phyloP scores from a whole-genome alignment of 2,888 invertebrate species.

The Pterostichus madidus region DNA sequence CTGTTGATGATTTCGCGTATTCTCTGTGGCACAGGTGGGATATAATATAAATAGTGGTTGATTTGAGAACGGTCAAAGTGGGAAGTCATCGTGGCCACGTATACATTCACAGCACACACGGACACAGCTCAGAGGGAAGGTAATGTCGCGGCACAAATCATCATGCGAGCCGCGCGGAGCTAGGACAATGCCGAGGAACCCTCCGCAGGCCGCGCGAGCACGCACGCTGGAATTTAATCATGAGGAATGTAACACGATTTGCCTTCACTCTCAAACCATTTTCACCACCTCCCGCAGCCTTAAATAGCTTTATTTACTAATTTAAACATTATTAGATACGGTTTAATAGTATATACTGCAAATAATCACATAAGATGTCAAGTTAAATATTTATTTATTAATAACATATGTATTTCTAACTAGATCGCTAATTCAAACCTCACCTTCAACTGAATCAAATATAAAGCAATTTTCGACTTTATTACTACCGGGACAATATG shows the following conservation, averaged over 20 bases:
- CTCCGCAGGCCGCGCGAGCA: constrained; percentile 20
- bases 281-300: neutral
- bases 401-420: too few relatives aligned
- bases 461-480: too few relatives aligned
- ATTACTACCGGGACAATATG: too few relatives aligned
- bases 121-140: constrained; percentile 22
- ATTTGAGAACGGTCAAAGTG: too few relatives aligned
- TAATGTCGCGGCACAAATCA: constrained; percentile 53
- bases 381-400: too few relatives aligned
- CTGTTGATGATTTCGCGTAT: too few relatives aligned
- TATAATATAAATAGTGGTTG: neutral
- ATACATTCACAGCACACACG: neutral
- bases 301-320: too few relatives aligned
- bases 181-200: constrained; percentile 29
- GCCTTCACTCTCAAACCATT: constrained; percentile 38
- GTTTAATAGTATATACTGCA: neutral
- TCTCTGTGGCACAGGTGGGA: too few relatives aligned
- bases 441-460: too few relatives aligned
- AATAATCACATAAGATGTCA: too few relatives aligned
- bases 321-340: too few relatives aligned
- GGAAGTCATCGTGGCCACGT: neutral
- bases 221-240: constrained; percentile 52
- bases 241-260: constrained; percentile 53
- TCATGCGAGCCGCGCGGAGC: constrained; percentile 20
- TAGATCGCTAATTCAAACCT: too few relatives aligned